These are phyloP conservation scores for Chlorops oryzae DNA, from an alignment of 1,140 invertebrate species.

Conservation along the genomic window DNA sequence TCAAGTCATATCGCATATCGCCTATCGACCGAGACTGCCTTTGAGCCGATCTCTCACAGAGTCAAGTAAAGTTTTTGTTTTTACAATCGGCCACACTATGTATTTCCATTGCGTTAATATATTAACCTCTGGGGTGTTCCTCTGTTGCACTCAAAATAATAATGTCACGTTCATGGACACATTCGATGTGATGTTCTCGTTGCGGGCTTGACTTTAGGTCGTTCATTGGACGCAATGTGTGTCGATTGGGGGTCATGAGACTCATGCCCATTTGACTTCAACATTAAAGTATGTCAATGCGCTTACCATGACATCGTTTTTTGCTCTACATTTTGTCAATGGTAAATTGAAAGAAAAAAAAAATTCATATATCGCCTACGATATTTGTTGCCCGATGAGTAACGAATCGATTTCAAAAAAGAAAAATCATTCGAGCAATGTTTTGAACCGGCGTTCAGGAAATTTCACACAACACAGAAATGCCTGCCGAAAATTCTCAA, in stretches of 20 bases:
- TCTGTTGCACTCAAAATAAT: too few relatives aligned
- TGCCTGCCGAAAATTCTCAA: too few relatives aligned
- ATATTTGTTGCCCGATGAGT: background rate
- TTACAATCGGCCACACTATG: background rate
- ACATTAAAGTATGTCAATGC: too few relatives aligned
- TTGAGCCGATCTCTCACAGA: too few relatives aligned
- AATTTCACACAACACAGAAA: too few relatives aligned
- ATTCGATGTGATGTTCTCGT: background rate
- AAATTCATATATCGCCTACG: background rate
- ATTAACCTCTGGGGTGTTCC: background rate
- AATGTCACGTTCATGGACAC: background rate
- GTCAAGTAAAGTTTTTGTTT: background rate
- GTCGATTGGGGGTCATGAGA: background rate
- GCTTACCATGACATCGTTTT: background rate
- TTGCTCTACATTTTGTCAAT: background rate
- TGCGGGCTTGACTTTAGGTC: too few relatives aligned
- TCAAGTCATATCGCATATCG: background rate
- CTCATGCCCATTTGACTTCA: background rate
- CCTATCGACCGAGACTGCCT: background rate
- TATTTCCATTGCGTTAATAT: background rate
- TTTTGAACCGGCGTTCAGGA: slow-evolving; percentile 8
- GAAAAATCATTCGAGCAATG: slow-evolving; percentile 13
- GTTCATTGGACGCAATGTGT: too few relatives aligned
- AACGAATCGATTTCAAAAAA: background rate
- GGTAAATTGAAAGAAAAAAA: background rate